phyloP scores from a whole-genome alignment of 1,140 invertebrate species.

The Pemphigus obesinymphae region DNA sequence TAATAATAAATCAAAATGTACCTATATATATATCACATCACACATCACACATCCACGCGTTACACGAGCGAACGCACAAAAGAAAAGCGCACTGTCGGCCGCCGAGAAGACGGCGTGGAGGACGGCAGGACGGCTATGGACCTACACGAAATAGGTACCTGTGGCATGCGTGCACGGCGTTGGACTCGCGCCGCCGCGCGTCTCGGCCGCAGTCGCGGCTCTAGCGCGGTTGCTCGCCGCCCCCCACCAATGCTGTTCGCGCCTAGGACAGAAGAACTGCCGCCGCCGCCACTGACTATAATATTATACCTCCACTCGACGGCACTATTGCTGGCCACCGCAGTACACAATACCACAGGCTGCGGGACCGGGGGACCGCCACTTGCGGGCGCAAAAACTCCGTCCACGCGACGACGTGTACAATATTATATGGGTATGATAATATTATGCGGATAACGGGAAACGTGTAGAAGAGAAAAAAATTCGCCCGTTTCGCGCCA shows the following conservation, averaged over 20 bases:
- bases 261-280: too few species aligned
- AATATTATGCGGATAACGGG: not conserved
- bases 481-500: conserved; percentile 22
- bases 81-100: not conserved
- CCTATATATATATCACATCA: not conserved
- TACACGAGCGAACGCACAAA: not conserved
- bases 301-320: not conserved
- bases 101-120: not conserved
- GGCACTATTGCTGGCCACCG: too few species aligned
- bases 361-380: not conserved
- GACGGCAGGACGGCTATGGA: not conserved
- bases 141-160: not conserved
- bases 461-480: conserved; percentile 11
- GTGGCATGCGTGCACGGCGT: not conserved
- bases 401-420: not conserved
- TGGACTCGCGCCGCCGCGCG: not conserved
- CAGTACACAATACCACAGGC: not conserved
- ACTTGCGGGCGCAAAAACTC: not conserved
- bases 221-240: too few species aligned
- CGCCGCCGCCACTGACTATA: not conserved
- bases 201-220: not conserved
- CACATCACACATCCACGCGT: too few species aligned
- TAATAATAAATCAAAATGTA: not conserved
- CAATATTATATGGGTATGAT: not conserved
- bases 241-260: too few species aligned